A percentile compares a stretch with the other conserved stretches of the same genome.
Evolutionary conservation across 2,797 vertebrate species (phyloP).

Genomic region (Megalops cyprinoides): DNA sequence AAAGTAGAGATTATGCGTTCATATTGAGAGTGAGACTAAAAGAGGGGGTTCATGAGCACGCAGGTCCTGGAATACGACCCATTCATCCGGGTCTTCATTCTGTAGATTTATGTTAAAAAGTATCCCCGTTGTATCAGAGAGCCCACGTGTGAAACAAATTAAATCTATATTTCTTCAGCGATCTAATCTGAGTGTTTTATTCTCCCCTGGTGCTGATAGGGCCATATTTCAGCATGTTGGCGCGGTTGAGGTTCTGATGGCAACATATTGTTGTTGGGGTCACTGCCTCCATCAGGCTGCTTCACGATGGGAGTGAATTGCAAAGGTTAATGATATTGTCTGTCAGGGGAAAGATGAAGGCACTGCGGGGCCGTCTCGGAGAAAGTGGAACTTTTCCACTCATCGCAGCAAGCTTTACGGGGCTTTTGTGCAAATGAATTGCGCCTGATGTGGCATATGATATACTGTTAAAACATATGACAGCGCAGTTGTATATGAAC

Average conservation of each 20-base stretch:
- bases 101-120: constrained; percentile 82
- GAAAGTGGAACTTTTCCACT: constrained; percentile 69
- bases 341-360: constrained; percentile 70
- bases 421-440: constrained; percentile 68
- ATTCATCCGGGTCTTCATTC: constrained; percentile 1
- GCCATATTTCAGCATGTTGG: constrained; percentile 80
- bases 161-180: constrained; percentile 87
- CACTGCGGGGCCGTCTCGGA: constrained; percentile 57
- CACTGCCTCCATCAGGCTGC: constrained; percentile 85
- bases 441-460: constrained; percentile 43
- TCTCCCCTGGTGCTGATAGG: constrained; percentile 78
- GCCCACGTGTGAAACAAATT: constrained; percentile 85
- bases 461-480: background rate
- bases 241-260: constrained; percentile 75
- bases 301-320: constrained; percentile 86
- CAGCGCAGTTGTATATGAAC: too few species aligned
- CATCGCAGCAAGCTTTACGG: constrained; percentile 77
- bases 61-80: background rate
- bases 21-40: background rate
- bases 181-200: constrained; percentile 79
- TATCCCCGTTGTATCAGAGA: constrained; percentile 84
- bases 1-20: background rate
- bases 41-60: background rate
- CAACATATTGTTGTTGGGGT: constrained; percentile 90
- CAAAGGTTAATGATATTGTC: constrained; percentile 99